phyloP scores from a whole-genome alignment of 2,888 invertebrate genomes.

The Diaphora mendica region DNA sequence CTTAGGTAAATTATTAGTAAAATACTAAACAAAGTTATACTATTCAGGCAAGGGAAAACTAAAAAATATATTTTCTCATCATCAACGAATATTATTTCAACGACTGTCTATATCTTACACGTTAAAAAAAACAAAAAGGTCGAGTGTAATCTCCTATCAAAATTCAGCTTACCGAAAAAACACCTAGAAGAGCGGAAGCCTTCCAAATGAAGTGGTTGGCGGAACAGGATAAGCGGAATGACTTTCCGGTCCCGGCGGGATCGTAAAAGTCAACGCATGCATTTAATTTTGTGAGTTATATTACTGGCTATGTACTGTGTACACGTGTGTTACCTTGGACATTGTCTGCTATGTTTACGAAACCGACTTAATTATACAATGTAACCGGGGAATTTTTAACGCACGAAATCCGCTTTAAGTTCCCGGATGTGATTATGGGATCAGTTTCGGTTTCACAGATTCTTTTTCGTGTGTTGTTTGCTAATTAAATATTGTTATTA shows the following conservation, averaged over 20 bases:
- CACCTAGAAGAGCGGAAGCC: conserved; percentile 58
- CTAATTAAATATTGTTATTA: not conserved
- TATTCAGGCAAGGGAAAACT: too few relatives aligned
- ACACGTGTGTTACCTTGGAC: conserved; percentile 33
- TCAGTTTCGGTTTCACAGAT: conserved; percentile 4
- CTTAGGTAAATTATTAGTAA: not conserved
- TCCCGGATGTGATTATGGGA: conserved; percentile 24
- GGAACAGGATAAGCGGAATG: conserved; percentile 73
- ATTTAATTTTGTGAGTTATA: conserved; percentile 76
- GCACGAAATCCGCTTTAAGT: conserved; percentile 38
- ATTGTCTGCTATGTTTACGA: conserved; percentile 27
- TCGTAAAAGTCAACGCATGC: conserved; percentile 80
- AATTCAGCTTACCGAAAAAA: conserved; percentile 65
- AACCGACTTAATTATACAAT: conserved; percentile 49
- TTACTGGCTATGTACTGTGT: conserved; percentile 38
- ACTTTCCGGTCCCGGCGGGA: conserved; percentile 72
- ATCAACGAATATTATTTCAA: conserved; percentile 6
- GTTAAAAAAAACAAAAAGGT: conserved; percentile 31
- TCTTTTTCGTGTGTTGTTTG: not conserved
- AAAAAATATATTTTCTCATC: too few relatives aligned
- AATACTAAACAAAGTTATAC: not conserved
- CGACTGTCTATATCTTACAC: conserved; percentile 9
- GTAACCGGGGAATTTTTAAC: conserved; percentile 43
- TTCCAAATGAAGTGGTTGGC: conserved; percentile 68
- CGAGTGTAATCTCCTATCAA: conserved; percentile 55